phyloP scores from a whole-genome alignment of 2,888 invertebrate species.

The Dugesia japonica region DNA sequence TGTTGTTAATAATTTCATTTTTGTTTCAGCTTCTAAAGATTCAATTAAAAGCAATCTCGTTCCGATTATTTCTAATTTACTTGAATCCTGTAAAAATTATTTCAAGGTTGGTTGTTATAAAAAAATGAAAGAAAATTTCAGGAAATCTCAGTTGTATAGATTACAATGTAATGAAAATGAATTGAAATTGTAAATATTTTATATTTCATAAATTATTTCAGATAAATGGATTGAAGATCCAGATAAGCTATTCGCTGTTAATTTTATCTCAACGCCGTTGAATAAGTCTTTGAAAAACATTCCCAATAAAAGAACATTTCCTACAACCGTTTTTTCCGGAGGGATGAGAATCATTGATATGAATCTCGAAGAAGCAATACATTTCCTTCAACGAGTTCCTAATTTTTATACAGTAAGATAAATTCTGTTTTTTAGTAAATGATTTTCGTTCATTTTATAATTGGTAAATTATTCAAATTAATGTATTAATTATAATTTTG shows the following conservation, averaged over 20 bases:
- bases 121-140: not conserved
- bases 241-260: not conserved
- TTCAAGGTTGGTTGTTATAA: not conserved
- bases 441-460: not conserved
- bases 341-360: not conserved
- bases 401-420: not conserved
- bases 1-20: too few relatives aligned
- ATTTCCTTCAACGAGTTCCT: not conserved
- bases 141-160: not conserved
- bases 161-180: not conserved
- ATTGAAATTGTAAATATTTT: not conserved
- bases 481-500: too few relatives aligned
- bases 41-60: not conserved
- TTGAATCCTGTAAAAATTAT: not conserved
- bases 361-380: not conserved
- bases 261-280: not conserved
- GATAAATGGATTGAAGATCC: not conserved
- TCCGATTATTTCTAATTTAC: not conserved
- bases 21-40: not conserved
- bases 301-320: not conserved
- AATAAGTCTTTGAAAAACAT: not conserved
- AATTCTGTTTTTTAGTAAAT: not conserved
- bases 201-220: too few relatives aligned
- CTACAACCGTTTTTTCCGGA: not conserved
- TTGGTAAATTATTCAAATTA: too few relatives aligned